These are phyloP conservation scores for Zapornia atra DNA, from an alignment of 2,113 vertebrate genomes.

Conservation along the genomic window DNA sequence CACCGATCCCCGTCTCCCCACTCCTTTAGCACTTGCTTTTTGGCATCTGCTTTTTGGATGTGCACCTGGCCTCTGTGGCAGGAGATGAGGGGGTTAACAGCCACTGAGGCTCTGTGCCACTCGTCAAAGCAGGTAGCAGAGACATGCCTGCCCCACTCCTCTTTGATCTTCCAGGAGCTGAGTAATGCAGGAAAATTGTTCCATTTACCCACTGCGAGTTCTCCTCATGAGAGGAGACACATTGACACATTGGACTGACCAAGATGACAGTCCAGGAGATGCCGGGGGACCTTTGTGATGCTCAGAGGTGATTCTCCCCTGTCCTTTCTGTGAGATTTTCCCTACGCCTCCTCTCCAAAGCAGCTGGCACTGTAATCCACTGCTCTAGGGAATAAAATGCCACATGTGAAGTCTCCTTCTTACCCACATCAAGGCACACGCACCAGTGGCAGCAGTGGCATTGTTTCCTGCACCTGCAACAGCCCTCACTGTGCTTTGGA, in stretches of 20 bases:
- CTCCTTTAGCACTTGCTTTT: not conserved
- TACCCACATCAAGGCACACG: not conserved
- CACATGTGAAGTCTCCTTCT: not conserved
- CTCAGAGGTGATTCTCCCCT: not conserved
- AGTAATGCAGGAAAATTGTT: conserved; percentile 19
- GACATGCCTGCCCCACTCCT: not conserved
- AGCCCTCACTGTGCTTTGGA: not conserved
- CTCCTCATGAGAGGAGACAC: too few species aligned
- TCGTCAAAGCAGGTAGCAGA: conserved; percentile 50
- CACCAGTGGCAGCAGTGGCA: fast-evolving
- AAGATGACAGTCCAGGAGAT: not conserved
- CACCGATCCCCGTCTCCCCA: not conserved
- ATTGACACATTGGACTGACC: not conserved
- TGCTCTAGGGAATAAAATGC: not conserved
- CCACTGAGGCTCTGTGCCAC: not conserved
- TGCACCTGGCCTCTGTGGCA: not conserved
- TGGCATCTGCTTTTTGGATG: not conserved
- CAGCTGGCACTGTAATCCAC: not conserved
- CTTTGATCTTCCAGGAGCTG: conserved; percentile 52
- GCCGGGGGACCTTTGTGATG: not conserved
- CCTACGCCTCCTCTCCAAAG: not conserved
- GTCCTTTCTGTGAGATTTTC: not conserved
- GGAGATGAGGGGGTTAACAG: conserved; percentile 62
- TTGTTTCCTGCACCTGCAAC: not conserved
- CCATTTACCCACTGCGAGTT: not conserved